Evolutionary conservation across 2,113 vertebrate genomes (phyloP).

Genomic region (Oryzias melastigma): DNA sequence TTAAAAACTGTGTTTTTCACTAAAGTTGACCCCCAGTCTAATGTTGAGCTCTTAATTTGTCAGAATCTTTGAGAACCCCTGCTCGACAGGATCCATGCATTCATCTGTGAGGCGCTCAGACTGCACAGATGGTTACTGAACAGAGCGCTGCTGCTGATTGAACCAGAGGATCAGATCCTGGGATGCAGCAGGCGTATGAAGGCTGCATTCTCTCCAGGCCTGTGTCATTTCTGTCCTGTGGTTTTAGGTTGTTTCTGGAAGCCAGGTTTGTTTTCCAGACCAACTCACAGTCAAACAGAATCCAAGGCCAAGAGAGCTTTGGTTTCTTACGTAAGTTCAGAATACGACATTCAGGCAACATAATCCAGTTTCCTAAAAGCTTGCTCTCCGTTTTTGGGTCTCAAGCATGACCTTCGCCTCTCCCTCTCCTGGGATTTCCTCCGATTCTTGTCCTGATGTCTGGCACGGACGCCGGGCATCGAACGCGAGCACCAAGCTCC

Average conservation of each 20-base stretch:
- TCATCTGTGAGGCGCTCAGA: too few species aligned
- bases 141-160: too few species aligned
- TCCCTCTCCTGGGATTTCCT: constrained; percentile 52
- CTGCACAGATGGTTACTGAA: too few species aligned
- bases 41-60: too few species aligned
- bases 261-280: not conserved
- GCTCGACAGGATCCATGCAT: too few species aligned
- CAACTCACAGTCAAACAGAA: constrained; percentile 4
- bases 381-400: not conserved
- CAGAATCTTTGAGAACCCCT: too few species aligned
- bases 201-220: not conserved
- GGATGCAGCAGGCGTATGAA: constrained; percentile 13
- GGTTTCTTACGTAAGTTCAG: constrained; percentile 5
- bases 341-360: not conserved
- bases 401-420: constrained; percentile 10
- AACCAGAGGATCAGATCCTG: not conserved
- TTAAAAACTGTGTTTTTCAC: too few species aligned
- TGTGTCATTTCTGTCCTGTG: not conserved
- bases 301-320: constrained; percentile 7
- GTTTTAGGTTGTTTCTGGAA: constrained; percentile 11
- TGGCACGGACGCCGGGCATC: constrained; percentile 43
- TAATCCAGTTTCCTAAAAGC: too few species aligned
- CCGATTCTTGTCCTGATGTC: constrained; percentile 50
- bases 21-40: too few species aligned
- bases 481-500: constrained; percentile 30